A percentile compares a stretch with the other conserved stretches of the same genome.
These are phyloP conservation scores for Phalacrocorax brasilianus DNA, from an alignment of 2,113 vertebrate genomes.

Conservation along the genomic window DNA sequence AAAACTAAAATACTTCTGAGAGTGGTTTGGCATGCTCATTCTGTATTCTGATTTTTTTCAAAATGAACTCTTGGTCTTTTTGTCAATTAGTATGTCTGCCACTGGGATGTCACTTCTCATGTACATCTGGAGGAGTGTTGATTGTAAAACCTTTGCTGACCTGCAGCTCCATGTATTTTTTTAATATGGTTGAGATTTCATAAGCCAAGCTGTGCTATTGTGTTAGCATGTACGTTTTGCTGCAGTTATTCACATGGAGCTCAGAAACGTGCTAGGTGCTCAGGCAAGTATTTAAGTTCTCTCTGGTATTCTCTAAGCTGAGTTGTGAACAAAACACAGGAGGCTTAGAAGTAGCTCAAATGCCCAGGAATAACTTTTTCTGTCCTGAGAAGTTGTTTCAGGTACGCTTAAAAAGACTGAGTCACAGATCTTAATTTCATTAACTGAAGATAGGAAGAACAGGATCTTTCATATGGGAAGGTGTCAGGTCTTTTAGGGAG, in stretches of 20 bases:
- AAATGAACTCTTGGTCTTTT: neutral
- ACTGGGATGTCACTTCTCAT: neutral
- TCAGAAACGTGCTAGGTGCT: neutral
- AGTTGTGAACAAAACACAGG: neutral
- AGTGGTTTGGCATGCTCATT: neutral
- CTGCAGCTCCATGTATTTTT: accelerated
- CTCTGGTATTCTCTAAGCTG: neutral
- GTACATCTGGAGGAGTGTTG: neutral
- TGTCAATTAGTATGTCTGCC: neutral
- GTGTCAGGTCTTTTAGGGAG: neutral
- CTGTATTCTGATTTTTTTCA: neutral
- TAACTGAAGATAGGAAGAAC: neutral
- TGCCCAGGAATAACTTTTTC: neutral
- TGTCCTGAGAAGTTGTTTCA: neutral
- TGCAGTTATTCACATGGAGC: neutral
- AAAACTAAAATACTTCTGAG: neutral
- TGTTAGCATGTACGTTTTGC: neutral
- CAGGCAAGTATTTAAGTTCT: neutral
- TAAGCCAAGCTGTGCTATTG: neutral
- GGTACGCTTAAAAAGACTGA: neutral
- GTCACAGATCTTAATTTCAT: neutral
- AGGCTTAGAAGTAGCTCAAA: neutral
- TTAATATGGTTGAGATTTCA: neutral
- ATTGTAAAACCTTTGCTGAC: neutral
- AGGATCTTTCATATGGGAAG: neutral